A percentile compares a stretch with the other conserved stretches of the same genome.
These are phyloP conservation scores for Argya squamiceps DNA, from an alignment of 2,797 vertebrate genomes.

Conservation along the genomic window DNA sequence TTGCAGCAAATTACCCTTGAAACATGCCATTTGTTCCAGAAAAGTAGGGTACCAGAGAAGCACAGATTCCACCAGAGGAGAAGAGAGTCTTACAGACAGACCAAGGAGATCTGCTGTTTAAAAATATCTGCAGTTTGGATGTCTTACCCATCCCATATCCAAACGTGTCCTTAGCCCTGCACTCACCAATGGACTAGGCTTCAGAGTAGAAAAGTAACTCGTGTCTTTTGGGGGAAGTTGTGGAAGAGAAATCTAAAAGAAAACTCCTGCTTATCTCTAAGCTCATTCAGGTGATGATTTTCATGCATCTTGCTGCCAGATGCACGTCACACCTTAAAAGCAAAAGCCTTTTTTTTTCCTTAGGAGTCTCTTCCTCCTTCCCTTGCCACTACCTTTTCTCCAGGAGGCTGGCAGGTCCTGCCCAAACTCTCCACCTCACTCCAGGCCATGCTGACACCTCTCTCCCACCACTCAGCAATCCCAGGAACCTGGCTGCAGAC, in stretches of 20 bases:
- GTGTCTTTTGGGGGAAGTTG: not conserved
- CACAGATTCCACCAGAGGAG: accelerated
- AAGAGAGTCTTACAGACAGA: not conserved
- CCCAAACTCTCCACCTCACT: not conserved
- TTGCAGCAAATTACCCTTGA: not conserved
- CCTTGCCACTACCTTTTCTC: not conserved
- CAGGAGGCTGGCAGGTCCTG: not conserved
- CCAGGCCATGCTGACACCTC: not conserved
- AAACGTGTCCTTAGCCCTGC: not conserved
- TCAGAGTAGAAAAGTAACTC: not conserved
- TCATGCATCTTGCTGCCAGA: not conserved
- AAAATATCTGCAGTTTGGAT: not conserved
- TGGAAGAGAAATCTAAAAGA: not conserved
- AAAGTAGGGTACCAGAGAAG: not conserved
- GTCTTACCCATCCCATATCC: not conserved
- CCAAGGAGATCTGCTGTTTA: not conserved
- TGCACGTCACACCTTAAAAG: not conserved
- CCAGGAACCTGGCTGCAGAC: not conserved
- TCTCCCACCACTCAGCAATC: not conserved
- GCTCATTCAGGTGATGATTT: not conserved
- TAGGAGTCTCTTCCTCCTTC: not conserved
- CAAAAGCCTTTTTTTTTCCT: not conserved
- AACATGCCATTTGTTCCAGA: not conserved
- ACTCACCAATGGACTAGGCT: not conserved
- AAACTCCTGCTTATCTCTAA: not conserved